Base-by-base conservation (phyloP, 2,888 invertebrate genomes). In the Amaurobius ferox region DNA sequence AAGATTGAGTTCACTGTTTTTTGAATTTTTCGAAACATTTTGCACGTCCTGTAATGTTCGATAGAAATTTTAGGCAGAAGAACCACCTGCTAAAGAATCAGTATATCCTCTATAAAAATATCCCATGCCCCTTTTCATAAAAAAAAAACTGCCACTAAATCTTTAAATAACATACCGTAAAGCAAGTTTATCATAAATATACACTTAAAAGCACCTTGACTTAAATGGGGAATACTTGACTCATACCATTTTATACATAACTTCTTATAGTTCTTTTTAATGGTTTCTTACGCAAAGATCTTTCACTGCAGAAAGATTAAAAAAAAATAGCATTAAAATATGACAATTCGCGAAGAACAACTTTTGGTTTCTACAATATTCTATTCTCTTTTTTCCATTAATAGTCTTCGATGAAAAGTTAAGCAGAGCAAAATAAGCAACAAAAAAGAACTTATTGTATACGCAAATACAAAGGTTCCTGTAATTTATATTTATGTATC, bases 331-430 rank as follows among this genome's bases (percentile, higher is more conserved):
- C n/a, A 44, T 44, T 44, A 44, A 55, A 55, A 55, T 55, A 55
- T 55, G 23, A 55, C 19, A 55, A 55, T 55, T 55, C 55, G 23
- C 55, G 11, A 55, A 55, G 55, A 55, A 55, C 55, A 55, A 55
- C 55, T 5, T 16, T 16, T 44, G 44, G 3, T 11, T 55, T 23
- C 55, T 23, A 11, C 19, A 55, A 23, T 23, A 55, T 55, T 44
- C 55, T 1, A 55, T 55, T 55, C 44, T 44, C 16, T 44, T 16
- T 44, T 55, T 55, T 23, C 55, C 23, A 55, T 55, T 55, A 55
- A 23, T 23, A 44, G 23, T 16, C 5, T 23, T 55, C 55, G 5
- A 6, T 3, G 55, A 55, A 23, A 55, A 23, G 55, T 55, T 19
- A 55, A 55, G 23, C 55, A 23, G 55, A 16, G 23, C 55, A 55